Evolutionary conservation across 2,113 vertebrate genomes (phyloP), one percentile per base, ranked within the genome.

Genomic region (Rhabdomys dilectus): DNA sequence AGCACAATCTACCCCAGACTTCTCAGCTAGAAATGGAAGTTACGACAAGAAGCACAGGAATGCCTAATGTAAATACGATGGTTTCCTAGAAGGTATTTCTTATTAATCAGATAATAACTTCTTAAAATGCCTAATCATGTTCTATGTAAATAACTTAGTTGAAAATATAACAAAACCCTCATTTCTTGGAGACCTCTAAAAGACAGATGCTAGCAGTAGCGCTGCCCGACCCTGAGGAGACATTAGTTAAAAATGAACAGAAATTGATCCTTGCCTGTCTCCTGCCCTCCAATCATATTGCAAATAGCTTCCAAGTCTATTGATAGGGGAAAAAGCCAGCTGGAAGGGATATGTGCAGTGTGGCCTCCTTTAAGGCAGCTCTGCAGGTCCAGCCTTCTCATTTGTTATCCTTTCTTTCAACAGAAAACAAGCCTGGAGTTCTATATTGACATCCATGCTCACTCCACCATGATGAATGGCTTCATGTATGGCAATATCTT

Each of bases 401-500:
- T 91, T 60, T 85, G 66, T 90, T 87, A 31, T 51, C 15, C 45
- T 68, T 80, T 96, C 82, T 96, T 31, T 95, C 87, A 95, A 98
- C 98, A 99, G 99, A 99, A 99, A 98, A 99, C 99, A 95, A 99
- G 99, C 98, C 98, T 99, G 99, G 99, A 99, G 98, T 99, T 99
- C 98, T 99, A 99, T 98, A 99, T 99, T 42, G 99, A 99, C 96
- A 99, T 99, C 77, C 99, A 99, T 64, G 99, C 99, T 96, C 99
- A 99, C 99, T 99, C 99, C 98, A 99, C 99, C 98, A 99, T 99
- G 99, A 99, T 99, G 99, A 99, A 99, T 93, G 99, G 99, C 98
- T 99, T 99, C 99, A 99, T 99, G 99, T 99, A 99, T 26, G 99
- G 99, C 93, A 99, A 99, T 89, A 99, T 99, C 98, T 99, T 99